Percentiles rank a stretch among this genome's conserved stretches.
Conservation (phyloP, 2,113 vertebrate species). For the Cynoglossus semilaevis region DNA sequence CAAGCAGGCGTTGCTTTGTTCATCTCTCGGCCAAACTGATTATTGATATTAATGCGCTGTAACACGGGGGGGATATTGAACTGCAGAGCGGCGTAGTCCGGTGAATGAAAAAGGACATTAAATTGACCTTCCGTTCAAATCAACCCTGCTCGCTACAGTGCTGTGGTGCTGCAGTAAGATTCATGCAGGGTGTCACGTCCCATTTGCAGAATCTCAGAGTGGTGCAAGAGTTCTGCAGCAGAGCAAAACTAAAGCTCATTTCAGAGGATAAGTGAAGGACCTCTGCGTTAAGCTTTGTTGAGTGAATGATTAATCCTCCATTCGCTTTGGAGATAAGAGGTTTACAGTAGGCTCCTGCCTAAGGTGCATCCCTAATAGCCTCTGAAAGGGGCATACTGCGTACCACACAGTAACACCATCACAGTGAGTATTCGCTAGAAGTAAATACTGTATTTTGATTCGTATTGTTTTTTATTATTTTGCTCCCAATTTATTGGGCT, state of each 20-base stretch:
- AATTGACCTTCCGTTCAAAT: too few relatives aligned
- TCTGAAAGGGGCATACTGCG: slow-evolving; percentile 36
- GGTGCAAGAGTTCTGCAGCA: slow-evolving; percentile 2
- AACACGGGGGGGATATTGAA: too few relatives aligned
- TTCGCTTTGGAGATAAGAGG: slow-evolving; percentile 57
- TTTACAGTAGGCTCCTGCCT: slow-evolving; percentile 41
- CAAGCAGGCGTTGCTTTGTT: too few relatives aligned
- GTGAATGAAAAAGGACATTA: too few relatives aligned
- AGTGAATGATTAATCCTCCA: slow-evolving; percentile 50
- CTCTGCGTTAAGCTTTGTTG: slow-evolving; percentile 25
- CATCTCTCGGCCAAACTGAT: too few relatives aligned
- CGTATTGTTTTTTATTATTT: too few relatives aligned
- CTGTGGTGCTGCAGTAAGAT: slow-evolving; percentile 2
- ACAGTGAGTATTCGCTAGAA: neutral
- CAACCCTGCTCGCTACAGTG: too few relatives aligned
- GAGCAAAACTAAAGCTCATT: slow-evolving; percentile 37
- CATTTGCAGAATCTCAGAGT: neutral
- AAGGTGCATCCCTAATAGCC: slow-evolving; percentile 37
- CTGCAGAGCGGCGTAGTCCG: too few relatives aligned
- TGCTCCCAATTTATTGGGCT: too few relatives aligned
- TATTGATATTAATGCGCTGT: too few relatives aligned
- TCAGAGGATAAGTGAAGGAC: slow-evolving; percentile 26
- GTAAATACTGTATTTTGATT: neutral
- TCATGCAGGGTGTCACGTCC: neutral
- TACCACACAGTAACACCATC: neutral